These are phyloP conservation scores for Ischnura elegans DNA, from an alignment of 2,888 invertebrate species.

Conservation along the genomic window DNA sequence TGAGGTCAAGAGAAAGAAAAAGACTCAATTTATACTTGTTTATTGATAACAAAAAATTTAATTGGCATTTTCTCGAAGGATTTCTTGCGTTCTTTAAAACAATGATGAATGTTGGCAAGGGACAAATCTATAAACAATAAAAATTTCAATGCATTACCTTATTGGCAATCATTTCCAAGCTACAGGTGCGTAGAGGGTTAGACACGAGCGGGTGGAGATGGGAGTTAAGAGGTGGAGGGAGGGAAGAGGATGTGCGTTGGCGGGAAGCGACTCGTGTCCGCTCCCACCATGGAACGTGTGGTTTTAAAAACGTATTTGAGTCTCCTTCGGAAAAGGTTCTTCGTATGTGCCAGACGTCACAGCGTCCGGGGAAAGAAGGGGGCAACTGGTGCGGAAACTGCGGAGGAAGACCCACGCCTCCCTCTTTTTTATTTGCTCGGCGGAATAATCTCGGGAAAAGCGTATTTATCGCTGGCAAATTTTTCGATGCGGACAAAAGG, in stretches of 20 bases:
- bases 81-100: too few species aligned
- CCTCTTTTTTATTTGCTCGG: neutral
- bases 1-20: too few species aligned
- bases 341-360: neutral
- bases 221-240: too few species aligned
- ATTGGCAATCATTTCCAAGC: too few species aligned
- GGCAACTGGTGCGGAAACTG: neutral
- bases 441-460: neutral
- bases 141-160: too few species aligned
- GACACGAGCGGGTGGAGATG: too few species aligned
- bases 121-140: too few species aligned
- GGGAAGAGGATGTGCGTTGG: neutral
- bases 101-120: too few species aligned
- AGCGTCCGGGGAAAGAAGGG: neutral
- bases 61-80: too few species aligned
- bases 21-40: too few species aligned
- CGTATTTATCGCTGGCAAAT: conserved; percentile 8
- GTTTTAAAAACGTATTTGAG: neutral
- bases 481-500: neutral
- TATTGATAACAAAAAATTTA: too few species aligned
- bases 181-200: too few species aligned
- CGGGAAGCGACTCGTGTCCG: neutral
- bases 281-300: neutral
- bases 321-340: neutral
- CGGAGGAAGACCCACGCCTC: neutral